Base-by-base conservation (phyloP, 2,888 invertebrate species). In the Ophraella communa region DNA sequence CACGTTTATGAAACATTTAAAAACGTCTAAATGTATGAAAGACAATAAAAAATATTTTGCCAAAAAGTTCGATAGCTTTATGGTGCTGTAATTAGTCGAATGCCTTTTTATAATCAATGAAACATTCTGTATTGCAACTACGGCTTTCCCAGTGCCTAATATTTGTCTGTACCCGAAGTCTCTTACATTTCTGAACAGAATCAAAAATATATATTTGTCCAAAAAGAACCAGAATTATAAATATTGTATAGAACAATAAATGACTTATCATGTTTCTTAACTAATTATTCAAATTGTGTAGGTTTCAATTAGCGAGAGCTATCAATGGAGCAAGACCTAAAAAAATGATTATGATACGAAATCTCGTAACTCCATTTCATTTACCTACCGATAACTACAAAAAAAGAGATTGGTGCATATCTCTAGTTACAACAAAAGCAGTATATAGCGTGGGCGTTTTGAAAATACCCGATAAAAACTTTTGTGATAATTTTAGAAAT, bases 1-100 rank as follows among this genome's bases (percentile, higher is more conserved):
- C 18, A 53, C 64, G 39, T 58, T 67, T 62, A 66, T 61, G 57
- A 61, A 57, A 61, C n/a, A n/a, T n/a, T 65, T 35, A 24, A 61
- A 64, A 64, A 62, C 54, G 54, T 35, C 61, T 60, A 23, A 56
- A 3, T 20, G 49, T 4, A 27, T 27, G 27, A 39, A 27, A 57
- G 47, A 18, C 61, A 54, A 49, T 8, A 18, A 23, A 39, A 51
- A 57, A 52, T 17, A n/a, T 27, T 27, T 44, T 56, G 8, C 27
- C 14, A 23, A n/a, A n/a, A n/a, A n/a, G n/a, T n/a, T n/a, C n/a
- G n/a, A n/a, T n/a, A n/a, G n/a, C n/a, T n/a, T n/a, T n/a, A n/a
- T n/a, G n/a, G n/a, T n/a, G n/a, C n/a, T n/a, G n/a, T n/a, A n/a
- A n/a, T n/a, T n/a, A n/a, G n/a, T n/a, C n/a, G n/a, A n/a, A n/a